Evolutionary conservation across 1,140 invertebrate species (phyloP).

Genomic region (Cylas formicarius): DNA sequence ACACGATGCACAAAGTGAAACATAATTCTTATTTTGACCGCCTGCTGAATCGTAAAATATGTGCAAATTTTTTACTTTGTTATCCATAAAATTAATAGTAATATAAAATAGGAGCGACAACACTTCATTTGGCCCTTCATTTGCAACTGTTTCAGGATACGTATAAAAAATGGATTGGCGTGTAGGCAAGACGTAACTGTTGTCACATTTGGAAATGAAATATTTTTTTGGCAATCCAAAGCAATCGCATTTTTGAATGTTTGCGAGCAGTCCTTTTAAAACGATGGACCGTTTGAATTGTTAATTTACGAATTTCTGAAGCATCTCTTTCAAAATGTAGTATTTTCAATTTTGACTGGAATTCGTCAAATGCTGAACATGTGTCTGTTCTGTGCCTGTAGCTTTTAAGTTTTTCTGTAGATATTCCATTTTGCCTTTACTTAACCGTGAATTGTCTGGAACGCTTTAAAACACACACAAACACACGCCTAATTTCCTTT

Average conservation of each 20-base stretch:
- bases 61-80: neutral
- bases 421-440: neutral
- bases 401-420: neutral
- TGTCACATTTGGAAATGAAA: neutral
- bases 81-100: slow-evolving; percentile 5
- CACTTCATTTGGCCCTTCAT: slow-evolving; percentile 5
- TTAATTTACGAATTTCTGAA: no score
- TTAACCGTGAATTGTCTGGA: no score
- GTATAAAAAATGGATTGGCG: slow-evolving; percentile 6
- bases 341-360: no score
- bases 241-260: no score
- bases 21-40: neutral
- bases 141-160: slow-evolving; percentile 4
- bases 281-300: neutral
- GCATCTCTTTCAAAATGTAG: no score
- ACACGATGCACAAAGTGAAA: no score
- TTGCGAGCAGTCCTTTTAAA: no score
- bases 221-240: neutral
- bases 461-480: no score
- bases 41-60: slow-evolving; percentile 2
- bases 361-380: no score
- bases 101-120: slow-evolving; percentile 1
- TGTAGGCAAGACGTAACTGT: no score
- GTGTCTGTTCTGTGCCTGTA: neutral
- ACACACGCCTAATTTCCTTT: no score